These are phyloP conservation scores for Cynocephalus volans DNA, from an alignment of 2,113 vertebrate genomes.

Conservation along the genomic window DNA sequence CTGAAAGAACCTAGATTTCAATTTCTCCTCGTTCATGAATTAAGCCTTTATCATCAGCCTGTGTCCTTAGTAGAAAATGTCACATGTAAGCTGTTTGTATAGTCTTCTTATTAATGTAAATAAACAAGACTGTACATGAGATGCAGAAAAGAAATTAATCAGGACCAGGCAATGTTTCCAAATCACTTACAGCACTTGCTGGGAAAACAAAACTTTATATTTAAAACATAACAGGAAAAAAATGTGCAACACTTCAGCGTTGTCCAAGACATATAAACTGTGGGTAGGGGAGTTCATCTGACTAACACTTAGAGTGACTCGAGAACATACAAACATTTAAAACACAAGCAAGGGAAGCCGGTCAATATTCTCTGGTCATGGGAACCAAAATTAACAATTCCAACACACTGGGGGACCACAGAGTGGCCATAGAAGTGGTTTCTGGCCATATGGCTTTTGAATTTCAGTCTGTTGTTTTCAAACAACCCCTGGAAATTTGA, in stretches of 20 bases:
- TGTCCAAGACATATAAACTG: conserved; percentile 74
- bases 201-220: conserved; percentile 74
- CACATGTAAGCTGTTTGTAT: conserved; percentile 55
- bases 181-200: conserved; percentile 64
- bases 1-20: background rate
- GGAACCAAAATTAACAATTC: conserved; percentile 49
- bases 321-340: conserved; percentile 64
- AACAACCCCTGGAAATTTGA: background rate
- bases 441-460: background rate
- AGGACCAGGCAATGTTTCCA: conserved; percentile 67
- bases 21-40: background rate
- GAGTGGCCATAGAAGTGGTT: background rate
- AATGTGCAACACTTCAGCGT: conserved; percentile 40
- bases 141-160: conserved; percentile 71
- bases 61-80: conserved; percentile 1
- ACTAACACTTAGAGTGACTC: conserved; percentile 52
- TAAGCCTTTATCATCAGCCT: conserved; percentile 5
- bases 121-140: conserved; percentile 69
- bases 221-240: conserved; percentile 68
- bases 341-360: background rate
- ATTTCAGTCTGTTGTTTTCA: conserved; percentile 11
- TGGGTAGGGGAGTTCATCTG: conserved; percentile 34
- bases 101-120: conserved; percentile 70
- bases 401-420: background rate
- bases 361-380: background rate